Evolutionary conservation across 2,888 invertebrate species (phyloP), one percentile per base, ranked within the genome.

Genomic region (Thereva unica): DNA sequence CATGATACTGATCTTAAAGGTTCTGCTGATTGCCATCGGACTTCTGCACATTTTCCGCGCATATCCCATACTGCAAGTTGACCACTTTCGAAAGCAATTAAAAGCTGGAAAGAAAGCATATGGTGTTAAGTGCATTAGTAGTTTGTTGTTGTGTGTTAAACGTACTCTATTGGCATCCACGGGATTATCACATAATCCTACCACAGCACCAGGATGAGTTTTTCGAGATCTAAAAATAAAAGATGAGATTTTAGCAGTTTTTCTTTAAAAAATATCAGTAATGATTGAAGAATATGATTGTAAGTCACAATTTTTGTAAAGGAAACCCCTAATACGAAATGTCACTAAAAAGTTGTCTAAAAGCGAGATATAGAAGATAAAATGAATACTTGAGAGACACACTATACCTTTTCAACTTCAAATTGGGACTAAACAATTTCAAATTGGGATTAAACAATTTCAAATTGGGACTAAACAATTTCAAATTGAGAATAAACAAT

Each of bases 1-100:
- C 99, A 99, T 71, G 93, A 87, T 75, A 95, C 88, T 64, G 95
- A 95, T 76, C 91, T 87, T 73, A 97, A 84, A 64, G 87, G 88
- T 78, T 93, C 93, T 37, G 85, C 84, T 65, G 90, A 85, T 76
- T 87, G 86, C 82, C 90, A 92, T 78, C 95, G 86, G 82, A 90
- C 87, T 77, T 99, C 98, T 47, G 93, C 95, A 73, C 83, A 83
- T 82, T 92, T 93, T 75, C 85, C 87, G 75, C 90, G 89, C 78
- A 99, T 85, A 84, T 99, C 97, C 99, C 99, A 99, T 74, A 97
- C 85, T 55, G 94, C 96, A 74, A 98, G 87, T 77, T 92, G 89
- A 34, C 99, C 99, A 72, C 90, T 88, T 83, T 97, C 97, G 84
- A 90, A 99, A 72, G 94, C 97, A 82, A 99, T 93, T 82, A 98